A percentile compares a stretch with the other conserved stretches of the same genome.
These are phyloP conservation scores for Drosophila falleni DNA, from an alignment of 2,888 invertebrate genomes.

Conservation along the genomic window DNA sequence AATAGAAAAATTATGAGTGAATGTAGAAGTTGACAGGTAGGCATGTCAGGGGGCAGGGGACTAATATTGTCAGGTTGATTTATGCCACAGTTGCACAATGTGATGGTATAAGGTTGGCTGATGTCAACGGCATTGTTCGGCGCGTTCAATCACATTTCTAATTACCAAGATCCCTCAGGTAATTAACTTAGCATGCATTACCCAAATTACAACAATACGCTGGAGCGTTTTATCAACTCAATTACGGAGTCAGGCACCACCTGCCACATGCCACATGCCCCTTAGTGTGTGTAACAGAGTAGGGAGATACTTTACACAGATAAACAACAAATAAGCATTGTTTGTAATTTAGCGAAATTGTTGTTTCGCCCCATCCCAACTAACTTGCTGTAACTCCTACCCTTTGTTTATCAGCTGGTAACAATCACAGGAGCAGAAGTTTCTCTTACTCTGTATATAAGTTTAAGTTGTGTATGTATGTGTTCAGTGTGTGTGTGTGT, in stretches of 20 bases:
- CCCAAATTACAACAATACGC: constrained; percentile 75
- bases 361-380: constrained; percentile 23
- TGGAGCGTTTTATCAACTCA: constrained; percentile 76
- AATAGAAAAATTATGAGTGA: constrained; percentile 46
- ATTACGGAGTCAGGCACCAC: constrained; percentile 52
- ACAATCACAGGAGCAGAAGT: constrained; percentile 63
- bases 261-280: constrained; percentile 35
- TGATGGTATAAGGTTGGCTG: not conserved
- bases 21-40: constrained; percentile 30
- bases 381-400: constrained; percentile 17
- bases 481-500: constrained; percentile 5
- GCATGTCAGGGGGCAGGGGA: constrained; percentile 17
- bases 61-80: constrained; percentile 54
- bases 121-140: constrained; percentile 46
- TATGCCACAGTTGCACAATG: constrained; percentile 32
- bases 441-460: constrained; percentile 51
- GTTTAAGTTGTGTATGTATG: constrained; percentile 17
- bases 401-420: constrained; percentile 64
- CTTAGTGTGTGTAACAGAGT: constrained; percentile 23
- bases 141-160: constrained; percentile 79
- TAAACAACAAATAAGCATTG: constrained; percentile 82
- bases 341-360: constrained; percentile 79
- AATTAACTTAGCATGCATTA: constrained; percentile 81
- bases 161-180: constrained; percentile 78
- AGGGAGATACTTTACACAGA: constrained; percentile 72